Evolutionary conservation across 1,140 invertebrate species (phyloP), one percentile per base, ranked within the genome.

Genomic region (Cylas formicarius): DNA sequence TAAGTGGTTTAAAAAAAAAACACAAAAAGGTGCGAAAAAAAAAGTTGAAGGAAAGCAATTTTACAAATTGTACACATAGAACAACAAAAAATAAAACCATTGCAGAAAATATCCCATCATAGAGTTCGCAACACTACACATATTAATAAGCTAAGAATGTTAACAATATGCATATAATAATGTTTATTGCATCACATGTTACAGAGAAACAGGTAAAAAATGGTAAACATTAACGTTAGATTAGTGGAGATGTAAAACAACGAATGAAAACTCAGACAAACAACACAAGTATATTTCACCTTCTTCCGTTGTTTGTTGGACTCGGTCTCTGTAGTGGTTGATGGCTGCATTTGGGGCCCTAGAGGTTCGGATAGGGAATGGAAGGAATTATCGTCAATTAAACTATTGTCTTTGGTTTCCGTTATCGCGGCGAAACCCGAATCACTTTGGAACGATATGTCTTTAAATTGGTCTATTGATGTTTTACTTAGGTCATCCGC

Each of bases 211-310:
- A n/a, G n/a, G n/a, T n/a, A n/a, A n/a, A n/a, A n/a, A n/a, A n/a
- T n/a, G n/a, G n/a, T n/a, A n/a, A n/a, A n/a, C n/a, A n/a, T n/a
- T n/a, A n/a, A n/a, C n/a, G n/a, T n/a, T 50, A 50, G 13, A 31
- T 53, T 53, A 53, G 43, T 38, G 18, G 28, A 44, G 17, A 43
- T 32, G 45, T 50, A 55, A 34, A 50, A 46, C 24, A 46, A 45
- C 28, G n/a, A n/a, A n/a, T 45, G 38, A 47, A 41, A 48, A 39
- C 52, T 48, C 49, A 49, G 36, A 53, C 47, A 53, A 18, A 50
- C 34, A 44, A 54, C 52, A 50, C 52, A 54, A 47, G 49, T 46
- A 51, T 50, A 51, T 58, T 60, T 62, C 60, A 62, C 60, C 60
- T 62, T 60, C 49, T 61, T 59, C 16, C 50, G 50, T 36, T 50